Base-by-base conservation (phyloP, 2,888 invertebrate genomes). In the Orchesellides sinensis region DNA sequence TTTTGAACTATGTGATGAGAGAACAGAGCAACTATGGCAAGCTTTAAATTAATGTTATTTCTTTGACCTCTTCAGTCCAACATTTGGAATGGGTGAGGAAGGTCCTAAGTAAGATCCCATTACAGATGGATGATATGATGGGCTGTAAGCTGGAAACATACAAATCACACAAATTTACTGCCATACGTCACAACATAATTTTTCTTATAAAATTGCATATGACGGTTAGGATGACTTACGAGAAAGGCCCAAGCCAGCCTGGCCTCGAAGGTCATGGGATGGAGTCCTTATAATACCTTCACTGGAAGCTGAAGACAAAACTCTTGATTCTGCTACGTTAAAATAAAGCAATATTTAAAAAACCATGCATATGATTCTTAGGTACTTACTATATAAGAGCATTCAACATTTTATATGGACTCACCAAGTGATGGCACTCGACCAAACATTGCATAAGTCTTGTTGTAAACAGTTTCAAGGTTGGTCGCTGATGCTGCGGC, bases 21-120 rank as follows among this genome's bases (percentile, higher is more conserved):
- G n/a, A n/a, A 40, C 2, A 40, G 10, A 5, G 40, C 4, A 40
- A n/a, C n/a, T n/a, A n/a, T n/a, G n/a, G n/a, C n/a, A n/a, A n/a
- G n/a, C n/a, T n/a, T n/a, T 12, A 23, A 23, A 0, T 45, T 35
- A 21, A 19, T 23, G 74, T 74, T 52, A 74, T 74, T 74, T 61
- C 23, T 74, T 74, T 6, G 74, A 49, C 12, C 63, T n/a, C 35
- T 74, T 74, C 10, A 74, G 21, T 14, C 29, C 40, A 0, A 32
- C 29, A 29, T 3, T 19, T 10, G 45, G n/a, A 0, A 21, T 14
- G 0, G 72, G 32, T 1, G 63, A 52, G n/a, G 56, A 19, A 2
- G 72, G 59, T 25, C 59, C 59, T 0, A 59, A 12, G 19, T 63
- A 63, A 0, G 63, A 45, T 14, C 59, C 72, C 45, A 72, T 29